Base-by-base conservation (phyloP, 2,888 invertebrate genomes). In the Nudaria mundana region DNA sequence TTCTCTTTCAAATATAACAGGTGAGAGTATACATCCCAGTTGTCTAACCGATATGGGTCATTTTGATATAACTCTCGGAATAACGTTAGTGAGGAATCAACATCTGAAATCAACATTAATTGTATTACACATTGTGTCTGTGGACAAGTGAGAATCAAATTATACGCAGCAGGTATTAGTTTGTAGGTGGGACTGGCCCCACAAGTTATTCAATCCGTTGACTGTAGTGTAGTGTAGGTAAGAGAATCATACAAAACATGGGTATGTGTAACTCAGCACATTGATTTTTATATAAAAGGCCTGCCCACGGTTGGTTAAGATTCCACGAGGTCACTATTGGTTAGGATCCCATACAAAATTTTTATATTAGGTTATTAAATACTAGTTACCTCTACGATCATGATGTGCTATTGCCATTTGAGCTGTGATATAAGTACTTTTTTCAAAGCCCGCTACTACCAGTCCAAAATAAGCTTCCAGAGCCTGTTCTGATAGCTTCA, bases 11-110 rank as follows among this genome's bases (percentile, higher is more conserved):
- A 95, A 73, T 98, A 99, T 5, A 99, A 88, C 37, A 99, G 89
- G 88, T 99, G 99, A 3, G 99, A 99, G 77, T 96, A 98, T 0
- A 96, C 95, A 81, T 99, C 98, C 92, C 99, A 94, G 75, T 98
- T 96, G 67, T 99, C 98, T 23, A 99, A 83, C 28, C 98, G 91
- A 74, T 93, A 98, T 0, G 99, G 99, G 90, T 99, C 99, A 61
- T 91, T 90, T 59, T 93, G 92, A 56, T 95, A 93, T 16, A 99
- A 90, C 48, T 93, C 92, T 69, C 95, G 92, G 71, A 98, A 99
- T 33, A 94, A 91, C 48, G 93, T 91, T 37, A 98, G 93, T 0
- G 98, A 97, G 58, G 94, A 93, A 64, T 97, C 97, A 12, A 97
- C 94, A 86, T 98, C 98, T 97, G 76, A 35, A 91, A 74, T 30